Base-by-base conservation (phyloP, 2,797 vertebrate genomes). In the Smutsia gigantea region DNA sequence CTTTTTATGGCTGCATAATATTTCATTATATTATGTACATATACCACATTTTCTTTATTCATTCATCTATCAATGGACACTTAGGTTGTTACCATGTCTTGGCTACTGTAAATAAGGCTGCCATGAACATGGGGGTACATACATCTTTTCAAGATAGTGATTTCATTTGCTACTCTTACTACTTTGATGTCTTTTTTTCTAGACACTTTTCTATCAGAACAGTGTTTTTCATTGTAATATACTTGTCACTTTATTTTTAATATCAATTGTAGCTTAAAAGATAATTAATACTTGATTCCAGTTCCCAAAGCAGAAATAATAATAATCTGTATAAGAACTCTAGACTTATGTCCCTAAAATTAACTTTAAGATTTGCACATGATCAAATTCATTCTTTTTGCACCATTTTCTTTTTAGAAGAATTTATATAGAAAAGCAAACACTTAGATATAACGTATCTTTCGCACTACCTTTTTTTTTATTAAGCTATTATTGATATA, bases 271-370 rank as follows among this genome's bases (percentile, higher is more conserved):
- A 82, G 68, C 42, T 81, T 81, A 90, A 83, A 90, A 94, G 31
- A 39, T 92, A 64, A 49, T 77, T 75, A 87, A 90, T 25, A 85
- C 23, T 63, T 88, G 14, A 83, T 74, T 96, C 74, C 64, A 63
- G 4, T 95, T 97, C 69, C 86, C 75, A 92, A 93, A 93, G 61
- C 66, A 87, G 92, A 95, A 94, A 88, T 84, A 79, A 10, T 77
- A 92, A 31, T 93, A 93, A 74, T 72, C 25, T 63, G 90, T 63
- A 81, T 75, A 79, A 81, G 23, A 75, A 64, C n/a, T 83, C 78
- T 96, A 86, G 75, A 83, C 11, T 79, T 68, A 71, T 29, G 7
- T 75, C 34, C 72, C 64, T 91, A 96, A 83, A 87, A 77, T 78
- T 59, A 90, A 75, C 78, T 63, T 19, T 49, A 95, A 89, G 49